These are phyloP conservation scores for Ormyrus thymus DNA, from an alignment of 2,888 invertebrate species.

Conservation along the genomic window DNA sequence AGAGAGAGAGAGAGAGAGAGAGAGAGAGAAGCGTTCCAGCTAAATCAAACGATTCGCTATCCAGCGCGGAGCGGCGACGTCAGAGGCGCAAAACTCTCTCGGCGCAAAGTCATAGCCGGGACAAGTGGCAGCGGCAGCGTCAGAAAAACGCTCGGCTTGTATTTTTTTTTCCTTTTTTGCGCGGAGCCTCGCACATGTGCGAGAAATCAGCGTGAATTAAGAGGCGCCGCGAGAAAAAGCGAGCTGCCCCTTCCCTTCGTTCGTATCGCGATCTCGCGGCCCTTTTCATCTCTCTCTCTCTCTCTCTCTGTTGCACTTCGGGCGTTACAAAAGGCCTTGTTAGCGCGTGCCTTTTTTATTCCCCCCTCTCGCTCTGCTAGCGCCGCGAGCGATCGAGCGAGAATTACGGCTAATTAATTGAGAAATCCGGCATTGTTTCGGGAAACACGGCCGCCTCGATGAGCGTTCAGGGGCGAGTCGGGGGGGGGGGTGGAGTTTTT, in stretches of 20 bases:
- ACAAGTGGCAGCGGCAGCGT: neutral
- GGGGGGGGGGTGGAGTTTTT: too few species aligned
- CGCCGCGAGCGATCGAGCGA: neutral
- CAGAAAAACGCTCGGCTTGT: conserved; percentile 20
- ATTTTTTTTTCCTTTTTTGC: neutral
- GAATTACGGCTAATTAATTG: conserved; percentile 16
- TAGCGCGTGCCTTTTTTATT: conserved; percentile 8
- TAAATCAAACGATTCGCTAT: too few species aligned
- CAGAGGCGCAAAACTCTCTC: neutral
- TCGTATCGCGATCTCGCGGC: conserved; percentile 17
- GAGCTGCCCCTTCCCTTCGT: neutral
- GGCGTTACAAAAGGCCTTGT: conserved; percentile 36
- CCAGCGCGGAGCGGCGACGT: too few species aligned
- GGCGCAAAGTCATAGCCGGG: neutral
- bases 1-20: too few species aligned
- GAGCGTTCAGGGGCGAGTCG: too few species aligned
- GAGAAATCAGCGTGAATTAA: conserved; percentile 41
- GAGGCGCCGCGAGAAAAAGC: conserved; percentile 32
- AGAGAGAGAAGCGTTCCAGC: too few species aligned
- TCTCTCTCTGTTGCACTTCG: neutral
- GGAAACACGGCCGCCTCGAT: too few species aligned
- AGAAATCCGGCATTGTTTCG: neutral
- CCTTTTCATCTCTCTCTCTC: conserved; percentile 29
- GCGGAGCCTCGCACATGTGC: neutral
- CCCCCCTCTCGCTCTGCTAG: neutral